These are phyloP conservation scores for Plutella xylostella DNA, from an alignment of 2,888 invertebrate genomes.

Conservation along the genomic window DNA sequence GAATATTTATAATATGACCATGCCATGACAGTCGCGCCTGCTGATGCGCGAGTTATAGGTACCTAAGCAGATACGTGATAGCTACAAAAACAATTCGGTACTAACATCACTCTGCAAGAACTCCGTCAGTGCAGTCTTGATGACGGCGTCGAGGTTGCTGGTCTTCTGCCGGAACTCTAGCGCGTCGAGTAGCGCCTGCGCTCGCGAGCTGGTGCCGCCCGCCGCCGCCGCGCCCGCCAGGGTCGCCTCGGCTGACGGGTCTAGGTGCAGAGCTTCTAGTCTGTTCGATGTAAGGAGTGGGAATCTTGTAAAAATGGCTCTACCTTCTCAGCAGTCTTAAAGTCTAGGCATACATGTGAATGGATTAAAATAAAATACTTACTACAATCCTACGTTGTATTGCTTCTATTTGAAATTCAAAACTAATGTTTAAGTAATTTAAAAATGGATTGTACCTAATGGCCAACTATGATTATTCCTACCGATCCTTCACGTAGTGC, in stretches of 20 bases:
- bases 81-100: too few relatives aligned
- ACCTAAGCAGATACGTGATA: too few relatives aligned
- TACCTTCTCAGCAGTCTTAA: not conserved
- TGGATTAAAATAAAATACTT: not conserved
- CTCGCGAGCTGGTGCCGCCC: slow-evolving; percentile 24
- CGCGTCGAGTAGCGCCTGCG: slow-evolving; percentile 32
- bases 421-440: too few relatives aligned
- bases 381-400: not conserved
- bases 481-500: too few relatives aligned
- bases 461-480: too few relatives aligned
- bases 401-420: too few relatives aligned
- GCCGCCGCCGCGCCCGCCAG: slow-evolving; percentile 1
- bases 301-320: not conserved
- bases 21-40: too few relatives aligned
- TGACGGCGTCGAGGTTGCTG: slow-evolving; percentile 27
- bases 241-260: slow-evolving; percentile 3
- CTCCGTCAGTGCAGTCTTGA: slow-evolving; percentile 29
- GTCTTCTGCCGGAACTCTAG: slow-evolving; percentile 29
- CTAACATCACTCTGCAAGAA: slow-evolving; percentile 47
- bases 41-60: too few relatives aligned
- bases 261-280: slow-evolving; percentile 18
- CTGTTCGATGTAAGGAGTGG: not conserved
- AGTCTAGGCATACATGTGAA: too few relatives aligned
- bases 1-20: too few relatives aligned
- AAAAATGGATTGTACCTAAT: too few relatives aligned